Base-by-base conservation (phyloP, 1,140 invertebrate species). In the Drosophila erecta region DNA sequence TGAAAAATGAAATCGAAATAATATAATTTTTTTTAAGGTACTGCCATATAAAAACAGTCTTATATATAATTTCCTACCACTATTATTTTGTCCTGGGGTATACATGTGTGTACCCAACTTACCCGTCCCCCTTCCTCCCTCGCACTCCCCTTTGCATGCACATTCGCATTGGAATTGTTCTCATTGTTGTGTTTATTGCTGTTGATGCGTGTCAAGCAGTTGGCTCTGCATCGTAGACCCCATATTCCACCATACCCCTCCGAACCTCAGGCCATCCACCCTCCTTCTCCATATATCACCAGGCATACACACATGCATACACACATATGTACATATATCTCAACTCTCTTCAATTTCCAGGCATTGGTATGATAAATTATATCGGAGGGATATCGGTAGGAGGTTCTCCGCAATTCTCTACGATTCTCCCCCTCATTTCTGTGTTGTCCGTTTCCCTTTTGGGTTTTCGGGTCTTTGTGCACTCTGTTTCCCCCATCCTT, bases 351-450 rank as follows among this genome's bases (percentile, higher is more conserved):
- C 74, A 77, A 79, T 78, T 78, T 79, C 58, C 75, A 55, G 61
- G 70, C 77, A 78, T 79, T 78, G 78, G 62, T 69, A 74, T 79
- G 77, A 79, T 79, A 79, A 79, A 78, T 79, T 70, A 79, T 78
- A 79, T 78, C 69, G 41, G 27, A 53, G 59, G 59, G 49, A 51
- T 33, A 61, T 57, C 55, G 55, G 55, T 30, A 33, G 41, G 50
- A 37, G 38, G 38, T 30, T 41, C 53, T 41, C 44, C 20, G 20
- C 44, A 49, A 49, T 49, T 47, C 30, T 44, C 57, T 27, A 12
- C 40, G n/a, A 22, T 22, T 35, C 56, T 43, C 44, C 11, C 46
- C 15, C 22, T 33, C 12, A 15, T 38, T 38, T 46, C 44, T 24
- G 20, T 24, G n/a, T 27, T 37, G 15, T 47, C 17, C 10, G 24